Evolutionary conservation across 2,888 invertebrate genomes (phyloP), one percentile per base, ranked within the genome.

Genomic region (Ceriagrion tenellum): DNA sequence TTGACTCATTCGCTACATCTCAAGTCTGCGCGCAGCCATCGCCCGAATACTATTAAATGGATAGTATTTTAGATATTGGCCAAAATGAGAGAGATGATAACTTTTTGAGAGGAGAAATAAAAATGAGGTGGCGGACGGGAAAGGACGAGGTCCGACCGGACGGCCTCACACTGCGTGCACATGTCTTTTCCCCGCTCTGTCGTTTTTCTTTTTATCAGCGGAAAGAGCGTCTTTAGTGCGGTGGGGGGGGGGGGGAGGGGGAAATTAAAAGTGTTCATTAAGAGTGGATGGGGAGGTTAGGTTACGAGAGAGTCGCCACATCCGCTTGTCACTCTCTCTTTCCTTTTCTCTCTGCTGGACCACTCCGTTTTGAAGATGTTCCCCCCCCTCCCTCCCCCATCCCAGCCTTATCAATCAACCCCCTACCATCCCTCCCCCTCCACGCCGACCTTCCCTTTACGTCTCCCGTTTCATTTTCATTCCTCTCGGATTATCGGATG

Each of bases 401-500:
- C n/a, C 23, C 69, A 26, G n/a, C n/a, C 81, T 81, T 81, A 81
- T 81, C 81, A 81, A 81, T 81, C 81, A 81, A 81, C 81, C 81
- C 81, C 81, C 13, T 35, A 13, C 81, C 81, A 0, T n/a, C 18
- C 69, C 69, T n/a, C n/a, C 69, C 26, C n/a, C 69, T 23, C 0
- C 69, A 26, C 47, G 47, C 47, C 8, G 47, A 4, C 47, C 47
- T 47, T 47, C n/a, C 10, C 69, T n/a, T 10, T 10, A n/a, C 0
- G 26, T n/a, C n/a, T n/a, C n/a, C 69, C 23, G 26, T 8, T 69
- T 69, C n/a, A 23, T 26, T 69, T 69, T 69, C 26, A 23, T 26
- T 69, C n/a, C 69, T 63, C 8, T 35, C n/a, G 91, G 91, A 91
- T 93, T 74, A 93, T 93, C 93, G 93, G 69, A 47, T n/a, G 63